Evolutionary conservation across 2,113 vertebrate genomes (phyloP), one percentile per base, ranked within the genome.

Genomic region (Trichomycterus rosablanca): DNA sequence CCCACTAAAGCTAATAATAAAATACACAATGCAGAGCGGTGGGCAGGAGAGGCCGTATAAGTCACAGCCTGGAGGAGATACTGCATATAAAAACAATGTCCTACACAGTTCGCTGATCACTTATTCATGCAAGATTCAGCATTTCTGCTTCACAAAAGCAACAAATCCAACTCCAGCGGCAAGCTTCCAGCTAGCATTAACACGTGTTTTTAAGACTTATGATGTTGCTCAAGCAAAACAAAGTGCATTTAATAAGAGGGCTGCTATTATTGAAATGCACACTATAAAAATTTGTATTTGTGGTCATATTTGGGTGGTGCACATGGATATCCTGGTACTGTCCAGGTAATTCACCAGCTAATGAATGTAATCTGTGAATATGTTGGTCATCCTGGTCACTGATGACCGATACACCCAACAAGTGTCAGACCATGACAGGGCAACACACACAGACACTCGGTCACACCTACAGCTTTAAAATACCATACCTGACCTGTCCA

Each of bases 101-200:
- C 8, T 11, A 43, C 15, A 11, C 28, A 53, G 15, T 18, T 43
- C 24, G 22, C 26, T 4, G 26, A 3, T 30, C 7, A 4, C 26
- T 28, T 42, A 15, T 52, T 37, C 40, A 15, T 18, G 12, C 12
- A 23, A 28, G 26, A 63, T 43, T 43, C 49, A 53, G 60, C 35
- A 20, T 43, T 51, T 42, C 16, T 22, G 8, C 15, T n/a, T 6
- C 20, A 26, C 48, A 43, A 18, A 28, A 44, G 19, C 37, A 43
- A 52, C 52, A 51, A 52, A 62, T 42, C 48, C 18, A 30, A 32
- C 23, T 30, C 40, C 5, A n/a, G 42, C 18, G 56, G 11, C 18
- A 45, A 45, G 40, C 26, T 45, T n/a, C 5, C 4, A 10, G 40
- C 16, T 1, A 32, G 11, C 4, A 14, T 7, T 37, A 28, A 23